Evolutionary conservation across 2,888 invertebrate species (phyloP).

Genomic region (Calliscelio sp.): DNA sequence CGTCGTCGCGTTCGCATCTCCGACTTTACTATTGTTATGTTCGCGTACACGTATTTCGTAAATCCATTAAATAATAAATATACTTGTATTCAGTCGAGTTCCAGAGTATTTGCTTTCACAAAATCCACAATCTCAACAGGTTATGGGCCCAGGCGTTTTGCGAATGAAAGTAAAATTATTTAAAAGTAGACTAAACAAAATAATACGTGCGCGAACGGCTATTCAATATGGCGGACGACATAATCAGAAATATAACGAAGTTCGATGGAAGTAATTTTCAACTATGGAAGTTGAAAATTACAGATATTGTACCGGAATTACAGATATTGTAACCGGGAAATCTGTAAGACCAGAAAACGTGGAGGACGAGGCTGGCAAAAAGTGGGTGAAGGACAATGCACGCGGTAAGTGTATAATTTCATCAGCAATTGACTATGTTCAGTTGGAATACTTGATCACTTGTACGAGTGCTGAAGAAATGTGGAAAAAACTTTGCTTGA

Average conservation of each 20-base stretch:
- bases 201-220: background rate
- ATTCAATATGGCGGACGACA: background rate
- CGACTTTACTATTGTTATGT: too few species aligned
- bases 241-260: slow-evolving; percentile 12
- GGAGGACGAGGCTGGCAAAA: too few species aligned
- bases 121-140: background rate
- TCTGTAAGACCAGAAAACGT: too few species aligned
- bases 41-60: too few species aligned
- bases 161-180: background rate
- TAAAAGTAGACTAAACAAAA: slow-evolving; percentile 5
- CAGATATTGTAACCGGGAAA: too few species aligned
- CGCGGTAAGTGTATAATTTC: slow-evolving; percentile 75
- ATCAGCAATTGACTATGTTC: slow-evolving; percentile 66
- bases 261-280: slow-evolving; percentile 52
- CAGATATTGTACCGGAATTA: too few species aligned
- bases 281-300: slow-evolving; percentile 59
- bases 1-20: too few species aligned
- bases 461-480: slow-evolving; percentile 73
- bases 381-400: slow-evolving; percentile 74
- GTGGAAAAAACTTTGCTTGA: background rate
- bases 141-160: slow-evolving; percentile 8
- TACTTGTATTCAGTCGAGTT: background rate
- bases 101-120: background rate
- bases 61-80: too few species aligned
- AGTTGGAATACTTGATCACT: slow-evolving; percentile 68